A percentile compares a stretch with the other conserved stretches of the same genome.
These are phyloP conservation scores for Circaetus gallicus DNA, from an alignment of 2,113 vertebrate species.

Conservation along the genomic window DNA sequence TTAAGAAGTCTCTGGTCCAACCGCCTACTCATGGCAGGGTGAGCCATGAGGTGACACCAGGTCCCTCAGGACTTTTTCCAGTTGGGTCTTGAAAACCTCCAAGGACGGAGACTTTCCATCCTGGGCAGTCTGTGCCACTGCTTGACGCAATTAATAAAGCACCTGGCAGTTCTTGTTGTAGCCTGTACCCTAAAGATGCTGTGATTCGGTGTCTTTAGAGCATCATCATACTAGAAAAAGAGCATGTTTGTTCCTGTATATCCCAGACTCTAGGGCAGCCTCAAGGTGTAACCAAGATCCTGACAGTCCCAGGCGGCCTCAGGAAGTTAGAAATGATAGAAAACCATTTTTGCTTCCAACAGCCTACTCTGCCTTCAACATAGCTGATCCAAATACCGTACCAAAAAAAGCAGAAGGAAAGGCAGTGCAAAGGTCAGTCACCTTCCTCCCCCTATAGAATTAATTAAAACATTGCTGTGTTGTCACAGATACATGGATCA, in stretches of 20 bases:
- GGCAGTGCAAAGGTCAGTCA: background rate
- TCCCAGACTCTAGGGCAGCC: background rate
- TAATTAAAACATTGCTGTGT: background rate
- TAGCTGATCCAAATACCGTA: background rate
- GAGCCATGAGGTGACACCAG: background rate
- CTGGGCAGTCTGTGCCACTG: background rate
- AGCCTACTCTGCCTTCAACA: background rate
- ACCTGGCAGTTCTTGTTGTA: background rate
- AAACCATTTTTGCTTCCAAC: background rate
- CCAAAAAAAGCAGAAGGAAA: background rate
- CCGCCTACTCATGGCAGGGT: background rate
- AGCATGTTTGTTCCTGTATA: background rate
- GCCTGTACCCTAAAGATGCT: background rate
- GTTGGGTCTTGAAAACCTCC: background rate
- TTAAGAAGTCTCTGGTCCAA: background rate
- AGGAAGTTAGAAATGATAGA: background rate
- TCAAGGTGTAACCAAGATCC: background rate
- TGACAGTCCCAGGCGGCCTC: background rate
- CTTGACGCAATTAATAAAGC: background rate
- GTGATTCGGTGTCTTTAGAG: background rate
- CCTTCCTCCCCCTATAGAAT: background rate
- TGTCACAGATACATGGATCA: background rate
- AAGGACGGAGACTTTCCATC: background rate
- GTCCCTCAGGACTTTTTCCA: background rate
- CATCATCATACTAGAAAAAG: background rate